These are phyloP conservation scores for Ptilonorhynchus violaceus DNA, from an alignment of 2,113 vertebrate species.

Conservation along the genomic window DNA sequence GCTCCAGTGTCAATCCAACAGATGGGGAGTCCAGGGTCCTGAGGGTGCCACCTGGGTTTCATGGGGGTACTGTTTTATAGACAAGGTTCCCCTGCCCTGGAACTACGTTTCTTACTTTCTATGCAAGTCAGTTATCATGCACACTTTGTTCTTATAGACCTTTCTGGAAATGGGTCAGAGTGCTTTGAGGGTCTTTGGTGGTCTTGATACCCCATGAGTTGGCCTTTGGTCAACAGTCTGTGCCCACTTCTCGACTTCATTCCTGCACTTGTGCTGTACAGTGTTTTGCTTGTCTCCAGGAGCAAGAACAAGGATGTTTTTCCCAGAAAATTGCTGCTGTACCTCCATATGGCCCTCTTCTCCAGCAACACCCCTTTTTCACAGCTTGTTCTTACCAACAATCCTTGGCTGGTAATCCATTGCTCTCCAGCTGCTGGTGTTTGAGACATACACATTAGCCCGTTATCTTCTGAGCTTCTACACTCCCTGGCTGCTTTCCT, in stretches of 20 bases:
- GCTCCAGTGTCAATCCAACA: accelerated
- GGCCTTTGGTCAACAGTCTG: neutral
- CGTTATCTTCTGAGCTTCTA: neutral
- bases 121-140: neutral
- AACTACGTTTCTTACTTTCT: accelerated
- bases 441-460: neutral
- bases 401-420: neutral
- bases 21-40: neutral
- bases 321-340: neutral
- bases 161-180: neutral
- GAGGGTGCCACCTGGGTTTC: neutral
- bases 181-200: neutral
- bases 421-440: neutral
- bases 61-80: neutral
- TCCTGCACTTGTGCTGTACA: neutral
- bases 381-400: accelerated
- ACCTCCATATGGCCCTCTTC: neutral
- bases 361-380: neutral
- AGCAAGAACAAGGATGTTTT: neutral
- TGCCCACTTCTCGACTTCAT: neutral
- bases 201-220: neutral
- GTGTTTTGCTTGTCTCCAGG: neutral
- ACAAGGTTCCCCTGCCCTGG: neutral
- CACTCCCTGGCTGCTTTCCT: neutral
- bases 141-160: neutral